Evolutionary conservation across 1,140 invertebrate genomes (phyloP).

Genomic region (Elysia chlorotica): DNA sequence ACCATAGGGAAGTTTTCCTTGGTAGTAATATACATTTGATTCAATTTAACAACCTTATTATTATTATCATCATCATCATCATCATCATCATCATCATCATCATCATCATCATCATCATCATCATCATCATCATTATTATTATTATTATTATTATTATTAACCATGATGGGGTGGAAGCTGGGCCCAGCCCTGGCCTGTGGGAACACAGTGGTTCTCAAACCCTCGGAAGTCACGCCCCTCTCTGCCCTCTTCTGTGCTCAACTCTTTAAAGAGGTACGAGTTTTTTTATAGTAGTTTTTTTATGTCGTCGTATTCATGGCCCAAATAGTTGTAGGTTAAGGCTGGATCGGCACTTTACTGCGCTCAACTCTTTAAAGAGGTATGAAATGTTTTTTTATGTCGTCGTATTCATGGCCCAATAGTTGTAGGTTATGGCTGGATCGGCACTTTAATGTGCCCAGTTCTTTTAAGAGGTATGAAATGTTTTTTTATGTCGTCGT

Average conservation of each 20-base stretch:
- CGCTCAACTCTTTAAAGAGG: slow-evolving; percentile 41
- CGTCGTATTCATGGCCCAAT: no score
- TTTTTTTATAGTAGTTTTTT: no score
- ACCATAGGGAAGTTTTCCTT: no score
- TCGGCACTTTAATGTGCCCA: slow-evolving; percentile 70
- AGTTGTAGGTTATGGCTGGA: slow-evolving; percentile 90
- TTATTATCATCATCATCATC: no score
- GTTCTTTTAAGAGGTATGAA: slow-evolving; percentile 43
- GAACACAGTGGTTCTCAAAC: slow-evolving; percentile 84
- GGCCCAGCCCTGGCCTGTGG: slow-evolving; percentile 85
- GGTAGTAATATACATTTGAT: no score
- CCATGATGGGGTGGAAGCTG: slow-evolving; percentile 95
- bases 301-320: no score
- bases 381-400: no score
- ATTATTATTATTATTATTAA: slow-evolving; percentile 20
- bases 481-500: no score
- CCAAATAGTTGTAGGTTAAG: slow-evolving; percentile 91
- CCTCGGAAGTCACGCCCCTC: slow-evolving; percentile 90
- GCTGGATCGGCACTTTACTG: slow-evolving; percentile 78
- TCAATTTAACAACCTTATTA: no score
- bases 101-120: no score
- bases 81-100: no score
- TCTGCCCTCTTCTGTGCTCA: slow-evolving; percentile 70
- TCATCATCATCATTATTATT: background rate
- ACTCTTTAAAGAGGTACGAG: slow-evolving; percentile 43